phyloP scores from a whole-genome alignment of 2,797 vertebrate species.

The Dendrocincla tyrannina region DNA sequence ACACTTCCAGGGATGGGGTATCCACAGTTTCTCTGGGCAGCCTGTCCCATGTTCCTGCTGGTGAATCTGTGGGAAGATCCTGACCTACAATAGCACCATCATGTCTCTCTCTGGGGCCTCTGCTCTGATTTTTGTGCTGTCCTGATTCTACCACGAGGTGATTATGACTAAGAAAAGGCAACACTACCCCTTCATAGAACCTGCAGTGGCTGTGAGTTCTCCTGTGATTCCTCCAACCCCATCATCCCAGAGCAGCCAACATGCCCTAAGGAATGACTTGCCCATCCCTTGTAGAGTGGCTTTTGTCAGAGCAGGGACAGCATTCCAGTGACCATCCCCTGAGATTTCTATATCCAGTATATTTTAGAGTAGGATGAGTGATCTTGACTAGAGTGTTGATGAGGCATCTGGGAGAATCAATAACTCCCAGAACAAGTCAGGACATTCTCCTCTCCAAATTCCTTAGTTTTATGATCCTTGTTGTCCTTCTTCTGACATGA shows the following conservation, averaged over 20 bases:
- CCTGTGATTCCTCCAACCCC: not conserved
- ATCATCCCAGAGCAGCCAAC: not conserved
- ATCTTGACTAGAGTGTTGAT: not conserved
- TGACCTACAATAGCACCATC: not conserved
- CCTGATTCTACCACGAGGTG: accelerated
- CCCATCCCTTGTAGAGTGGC: not conserved
- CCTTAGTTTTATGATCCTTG: not conserved
- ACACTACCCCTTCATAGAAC: not conserved
- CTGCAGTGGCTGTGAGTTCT: not conserved
- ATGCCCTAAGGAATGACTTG: no score
- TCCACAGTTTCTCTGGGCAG: not conserved
- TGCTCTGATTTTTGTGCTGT: not conserved
- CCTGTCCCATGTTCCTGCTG: not conserved
- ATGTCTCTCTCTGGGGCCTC: not conserved
- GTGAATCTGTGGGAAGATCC: not conserved
- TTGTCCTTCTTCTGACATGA: accelerated
- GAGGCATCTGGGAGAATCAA: not conserved
- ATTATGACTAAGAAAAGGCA: not conserved
- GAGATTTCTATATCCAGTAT: not conserved
- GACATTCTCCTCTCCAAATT: not conserved
- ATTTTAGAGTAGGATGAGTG: not conserved
- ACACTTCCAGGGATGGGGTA: not conserved
- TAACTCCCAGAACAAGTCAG: not conserved
- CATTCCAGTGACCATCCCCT: not conserved
- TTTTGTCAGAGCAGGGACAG: not conserved